Conservation (phyloP, 2,797 vertebrate genomes). For the Glossophaga mutica region DNA sequence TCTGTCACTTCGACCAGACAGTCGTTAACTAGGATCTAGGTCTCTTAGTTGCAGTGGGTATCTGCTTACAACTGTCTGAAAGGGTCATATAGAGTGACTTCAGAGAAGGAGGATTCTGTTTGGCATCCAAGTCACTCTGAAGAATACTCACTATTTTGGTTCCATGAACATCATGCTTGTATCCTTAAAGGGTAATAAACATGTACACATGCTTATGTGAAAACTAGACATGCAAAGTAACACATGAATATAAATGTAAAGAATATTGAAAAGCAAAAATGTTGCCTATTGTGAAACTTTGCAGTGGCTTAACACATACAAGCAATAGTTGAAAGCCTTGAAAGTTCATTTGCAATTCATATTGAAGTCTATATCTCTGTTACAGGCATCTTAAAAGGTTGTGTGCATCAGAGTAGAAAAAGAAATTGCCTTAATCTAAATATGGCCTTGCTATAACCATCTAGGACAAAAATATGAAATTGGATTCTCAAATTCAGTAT, state of each 20-base stretch:
- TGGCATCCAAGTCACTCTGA: background rate
- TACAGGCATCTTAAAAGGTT: slow-evolving; percentile 73
- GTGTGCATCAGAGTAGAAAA: slow-evolving; percentile 72
- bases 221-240: background rate
- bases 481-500: background rate
- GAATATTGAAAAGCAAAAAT: background rate
- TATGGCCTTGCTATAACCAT: slow-evolving; percentile 63
- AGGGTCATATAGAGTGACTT: background rate
- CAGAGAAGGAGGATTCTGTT: background rate
- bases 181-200: background rate
- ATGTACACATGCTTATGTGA: accelerated
- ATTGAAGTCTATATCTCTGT: slow-evolving; percentile 50
- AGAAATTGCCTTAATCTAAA: slow-evolving; percentile 76
- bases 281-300: slow-evolving; percentile 52
- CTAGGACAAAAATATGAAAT: slow-evolving; percentile 71
- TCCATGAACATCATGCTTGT: background rate
- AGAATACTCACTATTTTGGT: background rate
- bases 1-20: background rate
- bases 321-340: slow-evolving; percentile 69
- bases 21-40: background rate
- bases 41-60: background rate
- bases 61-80: background rate
- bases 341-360: slow-evolving; percentile 77
- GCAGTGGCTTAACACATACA: slow-evolving; percentile 18
- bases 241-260: background rate